These are phyloP conservation scores for Boleophthalmus pectinirostris DNA, from an alignment of 2,113 vertebrate species.

Conservation along the genomic window DNA sequence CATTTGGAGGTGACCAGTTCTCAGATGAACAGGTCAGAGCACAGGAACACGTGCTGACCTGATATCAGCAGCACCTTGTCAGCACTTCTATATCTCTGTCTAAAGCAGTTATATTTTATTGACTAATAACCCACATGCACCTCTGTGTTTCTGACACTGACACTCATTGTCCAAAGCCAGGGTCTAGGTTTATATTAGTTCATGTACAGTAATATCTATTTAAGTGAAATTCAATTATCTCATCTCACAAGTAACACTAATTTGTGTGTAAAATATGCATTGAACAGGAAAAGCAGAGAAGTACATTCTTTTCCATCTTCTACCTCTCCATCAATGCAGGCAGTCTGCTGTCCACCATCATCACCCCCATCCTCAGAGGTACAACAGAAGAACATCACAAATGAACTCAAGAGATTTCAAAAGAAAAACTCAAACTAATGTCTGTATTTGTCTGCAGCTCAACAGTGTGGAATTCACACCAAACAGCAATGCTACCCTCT, in stretches of 20 bases:
- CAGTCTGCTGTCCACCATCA: slow-evolving; percentile 90
- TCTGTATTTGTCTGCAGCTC: slow-evolving; percentile 71
- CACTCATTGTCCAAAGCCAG: slow-evolving; percentile 45
- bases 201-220: background rate
- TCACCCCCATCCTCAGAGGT: slow-evolving; percentile 92
- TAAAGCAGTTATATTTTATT: slow-evolving; percentile 37
- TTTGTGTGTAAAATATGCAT: slow-evolving; percentile 19
- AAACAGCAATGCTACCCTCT: slow-evolving; percentile 87
- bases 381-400: background rate
- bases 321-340: slow-evolving; percentile 93
- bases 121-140: slow-evolving; percentile 21
- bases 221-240: background rate
- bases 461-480: slow-evolving; percentile 83
- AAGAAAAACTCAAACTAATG: background rate
- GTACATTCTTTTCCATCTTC: slow-evolving; percentile 94
- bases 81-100: slow-evolving; percentile 54
- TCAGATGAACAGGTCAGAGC: slow-evolving; percentile 84
- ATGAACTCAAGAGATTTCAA: background rate
- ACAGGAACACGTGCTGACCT: background rate
- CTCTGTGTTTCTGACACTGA: slow-evolving; percentile 1
- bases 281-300: slow-evolving; percentile 87
- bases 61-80: slow-evolving; percentile 28
- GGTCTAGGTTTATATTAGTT: slow-evolving; percentile 13
- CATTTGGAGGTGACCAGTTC: slow-evolving; percentile 97
- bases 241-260: background rate